These are phyloP conservation scores for Carollia perspicillata DNA, from an alignment of 2,113 vertebrate species.

Conservation along the genomic window DNA sequence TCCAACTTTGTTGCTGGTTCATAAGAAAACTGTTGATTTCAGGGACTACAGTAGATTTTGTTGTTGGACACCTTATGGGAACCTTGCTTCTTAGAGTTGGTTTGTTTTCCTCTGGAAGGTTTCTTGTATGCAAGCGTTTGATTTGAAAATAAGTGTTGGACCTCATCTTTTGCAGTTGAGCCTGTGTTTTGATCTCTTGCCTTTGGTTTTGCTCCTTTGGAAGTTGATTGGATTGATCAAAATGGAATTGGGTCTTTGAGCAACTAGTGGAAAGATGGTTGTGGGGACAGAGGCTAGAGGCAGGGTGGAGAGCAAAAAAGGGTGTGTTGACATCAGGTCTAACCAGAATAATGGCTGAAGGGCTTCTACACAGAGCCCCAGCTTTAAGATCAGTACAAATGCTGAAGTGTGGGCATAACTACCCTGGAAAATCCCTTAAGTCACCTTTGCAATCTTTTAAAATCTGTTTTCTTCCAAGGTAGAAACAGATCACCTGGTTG, in stretches of 20 bases:
- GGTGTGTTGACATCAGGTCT: background rate
- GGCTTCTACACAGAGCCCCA: background rate
- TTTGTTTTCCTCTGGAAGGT: background rate
- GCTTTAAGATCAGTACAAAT: background rate
- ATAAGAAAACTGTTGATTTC: background rate
- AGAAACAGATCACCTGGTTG: background rate
- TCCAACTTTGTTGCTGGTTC: background rate
- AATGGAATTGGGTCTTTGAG: background rate
- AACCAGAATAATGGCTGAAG: background rate
- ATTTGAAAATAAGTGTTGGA: background rate
- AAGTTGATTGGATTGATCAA: background rate
- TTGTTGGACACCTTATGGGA: background rate
- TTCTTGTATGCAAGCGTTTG: accelerated
- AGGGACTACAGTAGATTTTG: background rate
- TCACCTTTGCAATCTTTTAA: background rate
- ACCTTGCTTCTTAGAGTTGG: background rate
- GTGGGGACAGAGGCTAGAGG: background rate
- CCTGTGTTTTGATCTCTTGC: background rate
- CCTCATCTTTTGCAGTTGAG: background rate
- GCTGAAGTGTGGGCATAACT: background rate
- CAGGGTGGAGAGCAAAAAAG: background rate
- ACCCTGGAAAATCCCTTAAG: background rate
- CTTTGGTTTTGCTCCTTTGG: background rate
- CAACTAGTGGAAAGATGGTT: background rate
- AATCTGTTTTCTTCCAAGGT: background rate